Evolutionary conservation across 2,113 vertebrate species (phyloP), one percentile per base, ranked within the genome.

Genomic region (Pachycephala philippinensis): DNA sequence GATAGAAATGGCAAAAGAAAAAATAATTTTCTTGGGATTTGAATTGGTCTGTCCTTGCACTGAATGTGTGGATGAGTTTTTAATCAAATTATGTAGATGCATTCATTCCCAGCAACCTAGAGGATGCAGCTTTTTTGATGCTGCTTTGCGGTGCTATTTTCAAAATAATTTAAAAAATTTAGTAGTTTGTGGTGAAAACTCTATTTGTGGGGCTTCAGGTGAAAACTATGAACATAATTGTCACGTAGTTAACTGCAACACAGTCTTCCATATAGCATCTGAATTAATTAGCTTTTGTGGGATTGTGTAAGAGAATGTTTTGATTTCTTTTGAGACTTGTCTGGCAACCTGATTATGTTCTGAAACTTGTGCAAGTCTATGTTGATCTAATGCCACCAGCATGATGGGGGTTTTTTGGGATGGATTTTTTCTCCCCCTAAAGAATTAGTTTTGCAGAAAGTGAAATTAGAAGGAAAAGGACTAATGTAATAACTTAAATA

Each of bases 301-400:
- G 66, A 61, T 90, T 85, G 82, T 75, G 66, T 64, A 94, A 94
- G 85, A 93, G 85, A 77, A 59, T 70, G 56, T 93, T 96, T 90
- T 71, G 71, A 77, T 92, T 94, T 79, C 75, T 87, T 97, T 54
- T 80, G 90, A 96, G 92, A 86, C 68, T 90, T 80, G 71, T 72
- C 70, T 93, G 78, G 79, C 75, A 95, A 79, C 78, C 54, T 97
- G 72, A 83, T 93, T 94, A 75, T 16, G 2, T 93, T 76, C 68
- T 84, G 71, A 86, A 94, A 80, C 27, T 85, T 42, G 14, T 39
- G 61, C 52, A 76, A n/a, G 66, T 83, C 7, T 69, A 20, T 87
- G 53, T 85, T 85, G 72, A 81, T 84, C 50, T 89, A 71, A 84
- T 93, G 44, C 57, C 33, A 31, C 70, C 78, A 85, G 9, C 14